Evolutionary conservation across 2,888 invertebrate species (phyloP), one percentile per base, ranked within the genome.

Genomic region (Alloplasta piceator): DNA sequence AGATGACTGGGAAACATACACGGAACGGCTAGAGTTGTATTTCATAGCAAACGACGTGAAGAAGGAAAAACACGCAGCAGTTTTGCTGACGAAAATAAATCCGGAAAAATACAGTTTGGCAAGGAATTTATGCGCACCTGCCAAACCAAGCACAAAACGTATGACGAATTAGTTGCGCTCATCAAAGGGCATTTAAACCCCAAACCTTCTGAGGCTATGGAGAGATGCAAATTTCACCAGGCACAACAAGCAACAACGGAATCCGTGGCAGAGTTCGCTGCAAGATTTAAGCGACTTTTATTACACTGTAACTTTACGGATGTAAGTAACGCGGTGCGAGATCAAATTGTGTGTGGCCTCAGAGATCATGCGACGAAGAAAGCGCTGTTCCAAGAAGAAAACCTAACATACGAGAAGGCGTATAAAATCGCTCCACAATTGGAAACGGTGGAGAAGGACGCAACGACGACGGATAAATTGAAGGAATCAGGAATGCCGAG

Each of bases 231-330:
- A 14, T 77, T 77, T 46, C 36, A 77, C 7, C 63, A 70, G 39
- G 77, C 70, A 9, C n/a, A 80, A 85, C 41, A 46, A 67, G 61
- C 83, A 70, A 9, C 87, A 84, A 76, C 90, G 87, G 86, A 89
- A 86, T 82, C 88, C 86, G 36, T 76, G 92, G n/a, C 78, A 78
- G 66, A 82, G 14, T 83, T 90, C 5, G 55, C 38, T 7, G 63
- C 80, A 61, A 93, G 94, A 90, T 79, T 94, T 39, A 91, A 88
- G 85, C 89, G 86, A 86, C 93, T 95, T 82, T 48, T 92, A 93
- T 94, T 86, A 7, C 16, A 68, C 12, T 88, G 78, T 16, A 78
- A 78, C 36, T 78, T 78, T 50, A 14, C 50, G 4, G 46, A 71
- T 10, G 38, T 72, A 9, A 56, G 55, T 14, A 36, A 26, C 5